Conservation (phyloP, 2,888 invertebrate species). For the Ypsolopha scabrella region DNA sequence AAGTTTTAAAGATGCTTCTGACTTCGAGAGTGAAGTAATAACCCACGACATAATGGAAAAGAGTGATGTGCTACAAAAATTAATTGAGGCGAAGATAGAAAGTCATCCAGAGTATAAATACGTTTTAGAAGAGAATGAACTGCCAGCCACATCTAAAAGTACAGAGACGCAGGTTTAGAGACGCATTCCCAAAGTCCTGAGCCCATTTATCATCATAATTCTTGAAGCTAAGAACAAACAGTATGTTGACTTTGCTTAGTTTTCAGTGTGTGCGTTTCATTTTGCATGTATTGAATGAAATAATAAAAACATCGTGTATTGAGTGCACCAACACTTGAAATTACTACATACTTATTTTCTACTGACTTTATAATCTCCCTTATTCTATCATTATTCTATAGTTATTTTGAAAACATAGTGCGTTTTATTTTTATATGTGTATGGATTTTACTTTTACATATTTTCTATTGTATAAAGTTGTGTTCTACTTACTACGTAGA, state of each 20-base stretch:
- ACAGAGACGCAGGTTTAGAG: conserved; percentile 47
- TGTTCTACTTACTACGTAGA: too few relatives aligned
- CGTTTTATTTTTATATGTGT: too few relatives aligned
- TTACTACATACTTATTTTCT: too few relatives aligned
- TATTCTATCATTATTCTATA: too few relatives aligned
- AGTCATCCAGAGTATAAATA: conserved; percentile 57
- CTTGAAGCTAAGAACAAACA: conserved; percentile 29
- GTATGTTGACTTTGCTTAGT: conserved; percentile 46
- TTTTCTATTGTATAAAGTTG: too few relatives aligned
- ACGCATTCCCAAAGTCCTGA: conserved; percentile 20
- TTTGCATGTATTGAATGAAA: conserved; percentile 7
- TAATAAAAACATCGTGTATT: neutral
- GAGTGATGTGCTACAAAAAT: conserved; percentile 50
- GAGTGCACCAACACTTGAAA: too few relatives aligned
- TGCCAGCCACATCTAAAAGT: conserved; percentile 45
- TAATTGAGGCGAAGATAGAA: conserved; percentile 54
- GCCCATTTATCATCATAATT: conserved; percentile 22
- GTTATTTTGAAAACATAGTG: too few relatives aligned
- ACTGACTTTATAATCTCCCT: too few relatives aligned
- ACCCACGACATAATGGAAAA: conserved; percentile 46
- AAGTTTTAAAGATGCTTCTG: conserved; percentile 29
- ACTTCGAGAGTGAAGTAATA: conserved; percentile 28
- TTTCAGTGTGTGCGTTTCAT: conserved; percentile 20
- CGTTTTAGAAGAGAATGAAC: conserved; percentile 44
- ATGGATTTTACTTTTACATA: too few relatives aligned